Base-by-base conservation (phyloP, 2,797 vertebrate genomes). In the Carduelis carduelis region DNA sequence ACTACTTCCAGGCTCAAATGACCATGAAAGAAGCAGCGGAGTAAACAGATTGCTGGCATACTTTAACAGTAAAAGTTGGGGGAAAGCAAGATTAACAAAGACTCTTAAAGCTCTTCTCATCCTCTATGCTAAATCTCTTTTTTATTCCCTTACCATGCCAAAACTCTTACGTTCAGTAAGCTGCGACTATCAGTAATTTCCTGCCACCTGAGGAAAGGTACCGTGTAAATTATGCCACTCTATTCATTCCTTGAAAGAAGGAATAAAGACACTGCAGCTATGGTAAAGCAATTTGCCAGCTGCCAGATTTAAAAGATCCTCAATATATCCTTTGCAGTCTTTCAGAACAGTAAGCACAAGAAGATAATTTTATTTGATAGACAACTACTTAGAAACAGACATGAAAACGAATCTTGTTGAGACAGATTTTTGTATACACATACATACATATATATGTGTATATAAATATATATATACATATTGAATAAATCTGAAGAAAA, bases 361-460 rank as follows among this genome's bases (percentile, higher is more conserved):
- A 92, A 72, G 63, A 84, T 87, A 69, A 87, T 91, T 75, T 87
- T 92, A 92, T 94, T 92, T 95, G 43, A 47, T 76, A 87, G 78
- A 87, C 55, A 91, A 76, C 75, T 95, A 89, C 87, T 82, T 82
- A 85, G 55, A 72, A 94, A 87, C 39, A 87, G 74, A 79, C 50
- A 84, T 64, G 82, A 91, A 82, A 94, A 72, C 30, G 55, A 66
- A 89, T 77, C 79, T 85, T 78, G 8, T 83, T 84, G 47, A 56
- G 34, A 71, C n/a, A 82, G 50, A 82, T 9, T 13, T 71, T 70
- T 68, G 34, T 56, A 64, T 30, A 60, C 3, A 68, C 8, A 20
- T 16, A 83, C 4, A 35, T 21, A 10, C 21, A 34, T 63, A 20
- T 41, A 8, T 12, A 3, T 37, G 8, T 34, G 8, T 49, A 4